A percentile compares a stretch with the other conserved stretches of the same genome.
Conservation (phyloP, 2,113 vertebrate species). For the Gambusia holbrooki region DNA sequence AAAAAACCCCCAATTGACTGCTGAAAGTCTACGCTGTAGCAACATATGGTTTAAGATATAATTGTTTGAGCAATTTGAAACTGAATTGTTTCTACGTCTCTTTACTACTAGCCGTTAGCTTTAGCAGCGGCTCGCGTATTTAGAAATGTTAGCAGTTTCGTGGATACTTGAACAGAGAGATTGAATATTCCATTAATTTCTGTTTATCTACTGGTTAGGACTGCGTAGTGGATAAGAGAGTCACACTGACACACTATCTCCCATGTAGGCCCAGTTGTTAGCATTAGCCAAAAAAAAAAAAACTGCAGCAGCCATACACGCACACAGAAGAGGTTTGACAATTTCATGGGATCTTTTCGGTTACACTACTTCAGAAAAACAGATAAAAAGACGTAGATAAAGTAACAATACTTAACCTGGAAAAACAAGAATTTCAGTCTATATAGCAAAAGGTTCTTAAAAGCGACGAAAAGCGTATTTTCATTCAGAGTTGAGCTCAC, state of each 20-base stretch:
- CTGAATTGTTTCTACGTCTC: too few relatives aligned
- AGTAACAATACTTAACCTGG: conserved; percentile 16
- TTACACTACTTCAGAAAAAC: background rate
- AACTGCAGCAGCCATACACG: conserved; percentile 3
- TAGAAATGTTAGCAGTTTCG: fast-evolving
- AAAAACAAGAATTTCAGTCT: conserved; percentile 21
- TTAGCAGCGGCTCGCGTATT: background rate
- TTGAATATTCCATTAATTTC: background rate
- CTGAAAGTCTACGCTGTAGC: background rate
- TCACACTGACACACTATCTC: background rate
- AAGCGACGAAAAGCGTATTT: conserved; percentile 39
- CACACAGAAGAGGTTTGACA: background rate
- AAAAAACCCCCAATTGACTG: background rate
- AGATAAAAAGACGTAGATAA: fast-evolving
- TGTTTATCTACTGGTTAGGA: too few relatives aligned
- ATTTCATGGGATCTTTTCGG: background rate
- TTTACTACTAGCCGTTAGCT: background rate
- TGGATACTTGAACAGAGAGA: background rate
- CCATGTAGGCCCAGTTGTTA: conserved; percentile 44
- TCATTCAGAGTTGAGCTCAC: conserved; percentile 54
- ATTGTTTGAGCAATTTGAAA: background rate
- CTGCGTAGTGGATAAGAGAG: fast-evolving
- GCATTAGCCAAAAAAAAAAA: conserved; percentile 53
- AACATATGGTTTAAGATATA: background rate
- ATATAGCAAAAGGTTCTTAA: conserved; percentile 10